Conservation (phyloP, 2,888 invertebrate species). For the Caenorhabditis panamensis region DNA sequence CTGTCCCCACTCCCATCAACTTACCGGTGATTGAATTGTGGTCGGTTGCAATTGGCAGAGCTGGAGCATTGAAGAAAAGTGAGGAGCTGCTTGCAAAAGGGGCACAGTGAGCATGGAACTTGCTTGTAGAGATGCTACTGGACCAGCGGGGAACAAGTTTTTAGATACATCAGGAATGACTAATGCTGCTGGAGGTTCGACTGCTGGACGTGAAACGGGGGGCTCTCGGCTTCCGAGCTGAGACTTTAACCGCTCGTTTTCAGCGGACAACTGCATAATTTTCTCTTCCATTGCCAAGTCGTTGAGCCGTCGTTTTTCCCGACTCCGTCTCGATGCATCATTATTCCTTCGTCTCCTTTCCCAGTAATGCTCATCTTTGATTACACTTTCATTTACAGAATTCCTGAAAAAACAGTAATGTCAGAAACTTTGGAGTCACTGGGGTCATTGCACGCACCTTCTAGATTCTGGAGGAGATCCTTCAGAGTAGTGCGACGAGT, state of each 20-base stretch:
- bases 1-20: slow-evolving; percentile 34
- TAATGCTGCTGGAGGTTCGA: slow-evolving; percentile 25
- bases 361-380: slow-evolving; percentile 84
- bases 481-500: slow-evolving; percentile 72
- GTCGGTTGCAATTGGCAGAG: slow-evolving; percentile 65
- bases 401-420: slow-evolving; percentile 38
- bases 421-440: background rate
- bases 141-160: slow-evolving; percentile 44
- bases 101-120: slow-evolving; percentile 54
- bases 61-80: slow-evolving; percentile 63
- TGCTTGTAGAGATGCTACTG: slow-evolving; percentile 38
- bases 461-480: slow-evolving; percentile 71
- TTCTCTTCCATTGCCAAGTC: slow-evolving; percentile 95
- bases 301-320: slow-evolving; percentile 89
- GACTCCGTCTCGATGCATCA: slow-evolving; percentile 66
- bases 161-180: slow-evolving; percentile 35
- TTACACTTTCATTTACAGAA: slow-evolving; percentile 66
- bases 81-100: slow-evolving; percentile 48
- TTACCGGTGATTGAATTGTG: slow-evolving; percentile 49
- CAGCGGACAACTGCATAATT: slow-evolving; percentile 94
- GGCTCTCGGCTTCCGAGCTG: slow-evolving; percentile 85
- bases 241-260: slow-evolving; percentile 94
- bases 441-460: background rate
- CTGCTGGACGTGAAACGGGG: slow-evolving; percentile 6
- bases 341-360: slow-evolving; percentile 83